A percentile compares a stretch with the other conserved stretches of the same genome.
Conservation (phyloP, 2,888 invertebrate genomes). For the Serripes groenlandicus region DNA sequence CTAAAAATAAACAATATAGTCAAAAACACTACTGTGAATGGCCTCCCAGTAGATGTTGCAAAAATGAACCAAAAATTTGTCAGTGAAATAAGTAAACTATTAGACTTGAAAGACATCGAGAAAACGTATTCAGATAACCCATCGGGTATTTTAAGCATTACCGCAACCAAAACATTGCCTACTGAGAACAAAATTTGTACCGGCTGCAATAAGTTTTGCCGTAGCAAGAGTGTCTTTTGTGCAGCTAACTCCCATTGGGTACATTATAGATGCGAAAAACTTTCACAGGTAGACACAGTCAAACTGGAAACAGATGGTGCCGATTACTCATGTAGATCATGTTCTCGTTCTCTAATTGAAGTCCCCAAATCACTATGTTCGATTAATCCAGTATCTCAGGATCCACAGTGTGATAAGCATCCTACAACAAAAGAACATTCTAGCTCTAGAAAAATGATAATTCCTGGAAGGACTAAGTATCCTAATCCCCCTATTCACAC, state of each 20-base stretch:
- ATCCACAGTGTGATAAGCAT: no score
- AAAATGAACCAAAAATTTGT: neutral
- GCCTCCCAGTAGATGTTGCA: neutral
- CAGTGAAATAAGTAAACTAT: neutral
- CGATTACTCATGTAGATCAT: neutral
- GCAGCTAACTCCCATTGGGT: neutral
- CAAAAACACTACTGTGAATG: neutral
- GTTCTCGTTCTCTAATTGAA: neutral
- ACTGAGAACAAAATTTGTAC: neutral
- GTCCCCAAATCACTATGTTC: no score
- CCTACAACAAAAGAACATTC: neutral
- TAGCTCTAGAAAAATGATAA: neutral
- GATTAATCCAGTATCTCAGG: no score
- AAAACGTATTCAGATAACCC: no score
- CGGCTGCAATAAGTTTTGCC: neutral
- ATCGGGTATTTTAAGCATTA: neutral
- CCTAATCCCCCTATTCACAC: neutral
- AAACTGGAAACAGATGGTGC: neutral
- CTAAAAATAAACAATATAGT: neutral
- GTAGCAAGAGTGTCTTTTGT: neutral
- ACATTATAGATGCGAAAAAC: neutral
- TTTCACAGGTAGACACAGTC: neutral
- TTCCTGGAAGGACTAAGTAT: neutral
- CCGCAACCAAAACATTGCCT: neutral
- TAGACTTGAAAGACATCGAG: neutral